These are phyloP conservation scores for Circaetus gallicus DNA, from an alignment of 2,113 vertebrate species.

Conservation along the genomic window DNA sequence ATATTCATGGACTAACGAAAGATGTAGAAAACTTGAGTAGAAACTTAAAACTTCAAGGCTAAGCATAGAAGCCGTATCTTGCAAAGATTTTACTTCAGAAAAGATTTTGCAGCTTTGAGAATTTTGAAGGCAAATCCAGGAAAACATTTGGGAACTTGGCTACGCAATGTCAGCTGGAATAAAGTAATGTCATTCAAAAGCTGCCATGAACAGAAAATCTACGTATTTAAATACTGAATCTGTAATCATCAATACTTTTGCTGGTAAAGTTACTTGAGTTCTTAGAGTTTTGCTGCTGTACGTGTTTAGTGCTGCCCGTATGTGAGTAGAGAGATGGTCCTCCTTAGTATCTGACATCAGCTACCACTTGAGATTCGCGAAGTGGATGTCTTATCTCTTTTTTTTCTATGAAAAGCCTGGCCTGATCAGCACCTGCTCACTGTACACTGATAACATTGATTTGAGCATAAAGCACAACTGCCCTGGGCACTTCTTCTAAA, in stretches of 20 bases:
- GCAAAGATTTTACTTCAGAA: not conserved
- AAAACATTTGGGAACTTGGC: not conserved
- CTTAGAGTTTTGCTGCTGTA: not conserved
- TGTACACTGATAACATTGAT: not conserved
- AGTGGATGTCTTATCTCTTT: not conserved
- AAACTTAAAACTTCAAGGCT: not conserved
- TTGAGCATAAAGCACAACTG: not conserved
- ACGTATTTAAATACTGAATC: not conserved
- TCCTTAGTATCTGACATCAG: not conserved
- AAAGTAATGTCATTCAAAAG: not conserved
- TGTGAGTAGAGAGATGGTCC: not conserved
- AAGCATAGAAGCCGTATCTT: not conserved
- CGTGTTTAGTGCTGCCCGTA: accelerated
- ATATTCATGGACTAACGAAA: not conserved
- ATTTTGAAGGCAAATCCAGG: not conserved
- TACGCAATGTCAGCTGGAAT: not conserved
- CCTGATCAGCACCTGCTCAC: not conserved
- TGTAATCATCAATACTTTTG: not conserved
- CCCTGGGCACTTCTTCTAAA: not conserved
- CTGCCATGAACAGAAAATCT: not conserved
- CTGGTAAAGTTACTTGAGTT: not conserved
- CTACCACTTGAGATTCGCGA: not conserved
- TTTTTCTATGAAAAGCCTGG: not conserved
- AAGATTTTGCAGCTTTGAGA: not conserved
- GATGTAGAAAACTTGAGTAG: not conserved